Percentiles rank a stretch among this genome's conserved stretches.
Evolutionary conservation across 2,888 invertebrate species (phyloP).

Genomic region (Pecten maximus): DNA sequence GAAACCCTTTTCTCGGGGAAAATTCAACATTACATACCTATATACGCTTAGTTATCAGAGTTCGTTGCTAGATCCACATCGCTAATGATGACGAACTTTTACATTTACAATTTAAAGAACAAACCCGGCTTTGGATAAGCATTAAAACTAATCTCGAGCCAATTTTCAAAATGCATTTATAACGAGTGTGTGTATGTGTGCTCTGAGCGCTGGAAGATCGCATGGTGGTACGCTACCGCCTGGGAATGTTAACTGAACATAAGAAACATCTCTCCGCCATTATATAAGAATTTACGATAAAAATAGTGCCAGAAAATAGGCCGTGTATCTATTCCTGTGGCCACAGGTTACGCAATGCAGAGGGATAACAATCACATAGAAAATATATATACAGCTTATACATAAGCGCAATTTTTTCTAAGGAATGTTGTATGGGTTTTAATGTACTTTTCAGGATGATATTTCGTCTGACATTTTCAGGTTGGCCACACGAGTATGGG

Average conservation of each 20-base stretch:
- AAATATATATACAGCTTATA: background rate
- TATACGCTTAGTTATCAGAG: background rate
- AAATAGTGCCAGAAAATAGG: conserved; percentile 13
- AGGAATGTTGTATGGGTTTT: background rate
- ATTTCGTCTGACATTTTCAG: background rate
- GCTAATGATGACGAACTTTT: background rate
- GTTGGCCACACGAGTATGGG: background rate
- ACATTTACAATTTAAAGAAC: background rate
- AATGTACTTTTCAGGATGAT: background rate
- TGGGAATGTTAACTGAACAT: conserved; percentile 8
- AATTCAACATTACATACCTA: background rate
- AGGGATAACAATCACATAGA: background rate
- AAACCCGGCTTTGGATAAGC: background rate
- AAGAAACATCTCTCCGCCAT: background rate
- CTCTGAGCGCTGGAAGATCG: background rate
- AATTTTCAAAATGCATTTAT: conserved; percentile 32
- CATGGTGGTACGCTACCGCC: background rate
- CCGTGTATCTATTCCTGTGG: background rate
- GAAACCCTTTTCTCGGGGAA: background rate
- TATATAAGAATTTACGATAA: conserved; percentile 33
- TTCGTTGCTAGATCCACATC: background rate
- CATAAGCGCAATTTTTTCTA: background rate
- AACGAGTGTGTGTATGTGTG: conserved; percentile 13
- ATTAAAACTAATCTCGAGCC: background rate
- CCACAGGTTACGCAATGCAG: background rate